Evolutionary conservation across 2,797 vertebrate species (phyloP), one percentile per base, ranked within the genome.

Genomic region (Sorex maritimensis): DNA sequence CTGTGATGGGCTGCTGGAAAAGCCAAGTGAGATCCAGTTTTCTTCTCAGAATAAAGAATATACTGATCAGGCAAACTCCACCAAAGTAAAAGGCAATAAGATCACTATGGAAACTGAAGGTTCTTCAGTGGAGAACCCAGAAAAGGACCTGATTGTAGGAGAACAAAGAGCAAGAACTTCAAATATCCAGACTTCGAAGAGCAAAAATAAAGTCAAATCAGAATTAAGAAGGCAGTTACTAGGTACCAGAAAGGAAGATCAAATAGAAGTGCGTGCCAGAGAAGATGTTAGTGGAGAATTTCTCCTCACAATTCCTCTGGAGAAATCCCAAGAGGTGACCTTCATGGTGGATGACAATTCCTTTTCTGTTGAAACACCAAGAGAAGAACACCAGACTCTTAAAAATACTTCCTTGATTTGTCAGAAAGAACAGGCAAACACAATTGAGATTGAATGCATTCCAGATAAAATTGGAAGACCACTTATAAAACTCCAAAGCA

Each of bases 31-130:
- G 52, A 46, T 97, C 84, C 95, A 93, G 0, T 86, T 93, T 90
- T 58, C 85, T 88, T 86, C 86, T 81, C 82, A 94, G 38, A 87
- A 95, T 84, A 93, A 95, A 72, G 89, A 75, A 46, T 81, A 49
- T 0, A 6, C 86, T 7, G 2, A 92, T 61, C 88, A 81, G 21
- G 38, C 86, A 46, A 81, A 68, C 28, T 63, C 24, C 74, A 3
- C 38, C 81, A 80, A 94, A 95, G 38, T 92, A 86, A 83, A 97
- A 92, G 94, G 86, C 1, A 92, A 96, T 71, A 96, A 88, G 63
- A 83, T 81, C 80, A 26, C 7, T 86, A 0, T 90, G 68, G 94
- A 92, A 91, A 74, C 86, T 84, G 78, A 93, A 69, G 12, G 1
- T 49, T 79, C 88, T 78, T 75, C 86, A n/a, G 0, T 88, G 67